phyloP scores from a whole-genome alignment of 2,797 vertebrate species.

The Nannoperca australis region DNA sequence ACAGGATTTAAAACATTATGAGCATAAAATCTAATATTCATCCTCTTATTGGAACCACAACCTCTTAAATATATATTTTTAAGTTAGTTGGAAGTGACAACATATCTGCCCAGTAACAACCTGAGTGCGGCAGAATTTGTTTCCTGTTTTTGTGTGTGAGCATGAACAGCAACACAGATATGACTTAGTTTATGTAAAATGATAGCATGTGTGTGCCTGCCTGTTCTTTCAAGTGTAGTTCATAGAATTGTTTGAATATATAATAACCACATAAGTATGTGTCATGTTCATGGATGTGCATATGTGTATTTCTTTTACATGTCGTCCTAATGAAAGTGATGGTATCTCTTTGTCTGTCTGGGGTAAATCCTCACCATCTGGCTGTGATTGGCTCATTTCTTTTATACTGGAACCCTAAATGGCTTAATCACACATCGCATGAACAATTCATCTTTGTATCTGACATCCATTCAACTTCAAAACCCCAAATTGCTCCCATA shows the following conservation, averaged over 20 bases:
- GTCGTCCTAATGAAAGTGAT: constrained; percentile 53
- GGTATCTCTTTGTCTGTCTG: constrained; percentile 68
- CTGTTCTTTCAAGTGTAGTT: constrained; percentile 37
- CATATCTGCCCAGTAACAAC: constrained; percentile 33
- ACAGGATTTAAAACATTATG: constrained; percentile 5
- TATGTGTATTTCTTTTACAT: constrained; percentile 48
- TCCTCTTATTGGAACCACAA: constrained; percentile 7
- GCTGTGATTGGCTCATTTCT: constrained; percentile 80
- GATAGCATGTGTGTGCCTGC: constrained; percentile 42
- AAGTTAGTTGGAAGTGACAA: constrained; percentile 21
- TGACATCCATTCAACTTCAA: constrained; percentile 83
- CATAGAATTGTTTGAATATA: constrained; percentile 20
- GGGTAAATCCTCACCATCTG: constrained; percentile 82
- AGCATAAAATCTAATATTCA: constrained; percentile 16
- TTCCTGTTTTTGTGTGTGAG: constrained; percentile 36
- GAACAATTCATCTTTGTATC: constrained; percentile 85
- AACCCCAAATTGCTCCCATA: constrained; percentile 86
- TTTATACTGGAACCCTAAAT: constrained; percentile 81
- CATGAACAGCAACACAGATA: constrained; percentile 50
- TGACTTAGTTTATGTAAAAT: constrained; percentile 50
- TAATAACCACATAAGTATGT: constrained; percentile 44
- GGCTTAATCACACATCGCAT: constrained; percentile 83
- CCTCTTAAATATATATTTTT: neutral
- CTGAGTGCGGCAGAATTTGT: constrained; percentile 48
- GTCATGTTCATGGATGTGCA: constrained; percentile 39